phyloP scores from a whole-genome alignment of 1,140 invertebrate genomes.

The Zaprionus tsacasi region DNA sequence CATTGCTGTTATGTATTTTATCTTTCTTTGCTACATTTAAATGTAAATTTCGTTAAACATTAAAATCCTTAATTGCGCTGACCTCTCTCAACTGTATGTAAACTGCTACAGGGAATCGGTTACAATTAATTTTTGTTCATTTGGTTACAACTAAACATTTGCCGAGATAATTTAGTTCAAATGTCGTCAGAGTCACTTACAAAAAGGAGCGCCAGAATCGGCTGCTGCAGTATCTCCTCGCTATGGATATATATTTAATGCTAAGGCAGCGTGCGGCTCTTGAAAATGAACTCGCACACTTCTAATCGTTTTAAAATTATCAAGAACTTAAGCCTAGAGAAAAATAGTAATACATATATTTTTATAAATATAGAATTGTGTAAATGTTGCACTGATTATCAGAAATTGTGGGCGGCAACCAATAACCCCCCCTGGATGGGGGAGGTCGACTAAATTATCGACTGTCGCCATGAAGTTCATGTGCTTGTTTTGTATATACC shows the following conservation, averaged over 20 bases:
- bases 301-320: constrained; percentile 65
- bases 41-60: constrained; percentile 74
- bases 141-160: constrained; percentile 72
- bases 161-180: constrained; percentile 48
- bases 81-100: constrained; percentile 63
- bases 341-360: constrained; percentile 69
- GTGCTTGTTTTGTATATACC: constrained; percentile 45
- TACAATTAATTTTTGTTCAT: constrained; percentile 63
- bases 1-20: constrained; percentile 59
- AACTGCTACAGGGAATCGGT: constrained; percentile 69
- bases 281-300: constrained; percentile 46
- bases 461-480: constrained; percentile 55
- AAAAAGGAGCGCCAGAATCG: constrained; percentile 36
- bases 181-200: constrained; percentile 49
- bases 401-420: constrained; percentile 55
- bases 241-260: constrained; percentile 48
- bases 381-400: constrained; percentile 76
- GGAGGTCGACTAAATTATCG: constrained; percentile 15
- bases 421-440: constrained; percentile 10
- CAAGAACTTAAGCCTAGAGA: constrained; percentile 71
- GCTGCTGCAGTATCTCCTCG: constrained; percentile 3
- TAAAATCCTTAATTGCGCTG: constrained; percentile 64
- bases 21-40: constrained; percentile 75
- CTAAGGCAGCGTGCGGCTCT: constrained; percentile 56
- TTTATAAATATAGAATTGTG: constrained; percentile 48